These are phyloP conservation scores for Muscina levida DNA, from an alignment of 2,888 invertebrate genomes.

Conservation along the genomic window DNA sequence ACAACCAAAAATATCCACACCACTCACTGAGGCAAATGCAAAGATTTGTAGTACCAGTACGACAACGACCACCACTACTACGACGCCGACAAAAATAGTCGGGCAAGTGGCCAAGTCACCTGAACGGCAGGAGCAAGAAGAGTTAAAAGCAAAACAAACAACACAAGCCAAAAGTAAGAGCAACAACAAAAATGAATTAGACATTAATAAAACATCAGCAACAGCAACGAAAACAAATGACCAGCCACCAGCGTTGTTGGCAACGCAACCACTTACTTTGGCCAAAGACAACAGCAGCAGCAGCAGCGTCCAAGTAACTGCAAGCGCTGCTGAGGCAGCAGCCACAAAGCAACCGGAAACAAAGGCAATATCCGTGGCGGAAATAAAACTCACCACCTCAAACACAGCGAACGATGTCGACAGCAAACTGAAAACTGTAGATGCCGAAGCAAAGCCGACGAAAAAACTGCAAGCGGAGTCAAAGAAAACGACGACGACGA, in stretches of 20 bases:
- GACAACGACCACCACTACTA: conserved; percentile 67
- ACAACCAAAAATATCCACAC: conserved; percentile 63
- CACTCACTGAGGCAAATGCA: conserved; percentile 61
- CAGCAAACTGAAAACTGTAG: conserved; percentile 23
- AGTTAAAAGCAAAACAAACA: conserved; percentile 65
- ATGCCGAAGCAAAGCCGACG: conserved; percentile 16
- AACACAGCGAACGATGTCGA: conserved; percentile 35
- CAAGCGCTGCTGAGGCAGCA: conserved; percentile 69
- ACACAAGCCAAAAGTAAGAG: conserved; percentile 63
- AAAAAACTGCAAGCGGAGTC: conserved; percentile 19
- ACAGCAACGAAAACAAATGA: conserved; percentile 59
- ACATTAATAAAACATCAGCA: conserved; percentile 64
- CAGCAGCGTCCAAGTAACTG: conserved; percentile 70
- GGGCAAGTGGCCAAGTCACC: conserved; percentile 79
- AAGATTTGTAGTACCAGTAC: conserved; percentile 45
- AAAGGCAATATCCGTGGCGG: conserved; percentile 41
- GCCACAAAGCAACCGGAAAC: conserved; percentile 59
- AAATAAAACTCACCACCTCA: conserved; percentile 52
- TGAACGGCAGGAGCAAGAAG: conserved; percentile 73
- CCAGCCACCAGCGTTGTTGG: conserved; percentile 59
- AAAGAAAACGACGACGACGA: conserved; percentile 46
- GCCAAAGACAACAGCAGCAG: conserved; percentile 61
- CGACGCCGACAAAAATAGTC: conserved; percentile 77
- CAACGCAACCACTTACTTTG: conserved; percentile 59
- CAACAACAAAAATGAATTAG: conserved; percentile 55